These are phyloP conservation scores for Mastomys natalensis DNA, from an alignment of 2,113 vertebrate genomes.

Conservation along the genomic window DNA sequence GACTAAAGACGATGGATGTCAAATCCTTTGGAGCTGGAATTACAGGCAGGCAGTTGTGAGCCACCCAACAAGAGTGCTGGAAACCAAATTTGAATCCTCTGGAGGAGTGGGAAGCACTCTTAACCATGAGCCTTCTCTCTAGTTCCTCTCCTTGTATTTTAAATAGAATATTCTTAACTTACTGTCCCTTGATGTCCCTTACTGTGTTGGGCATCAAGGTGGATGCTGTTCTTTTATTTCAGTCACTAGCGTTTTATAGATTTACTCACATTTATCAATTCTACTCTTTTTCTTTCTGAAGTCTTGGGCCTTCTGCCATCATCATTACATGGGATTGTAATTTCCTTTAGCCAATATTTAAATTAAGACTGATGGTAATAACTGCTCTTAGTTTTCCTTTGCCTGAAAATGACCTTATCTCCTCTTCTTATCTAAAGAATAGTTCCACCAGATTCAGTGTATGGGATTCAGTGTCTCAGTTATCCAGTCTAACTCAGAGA, in stretches of 20 bases:
- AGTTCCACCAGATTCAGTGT: neutral
- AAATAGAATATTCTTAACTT: neutral
- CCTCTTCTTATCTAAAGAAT: neutral
- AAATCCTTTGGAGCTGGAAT: neutral
- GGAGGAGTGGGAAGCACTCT: neutral
- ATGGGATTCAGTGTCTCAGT: neutral
- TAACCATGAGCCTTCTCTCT: neutral
- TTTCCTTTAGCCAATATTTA: neutral
- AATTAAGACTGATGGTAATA: neutral
- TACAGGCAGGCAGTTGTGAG: neutral
- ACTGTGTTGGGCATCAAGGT: neutral
- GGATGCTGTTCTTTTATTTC: neutral
- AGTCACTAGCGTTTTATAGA: neutral
- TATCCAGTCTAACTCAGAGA: neutral
- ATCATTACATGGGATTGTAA: neutral
- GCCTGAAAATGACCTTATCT: neutral
- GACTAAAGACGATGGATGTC: neutral
- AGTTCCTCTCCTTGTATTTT: neutral
- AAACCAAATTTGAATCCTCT: neutral
- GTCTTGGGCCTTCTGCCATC: neutral
- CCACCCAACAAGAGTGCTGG: neutral
- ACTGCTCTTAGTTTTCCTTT: neutral
- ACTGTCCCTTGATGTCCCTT: no score
- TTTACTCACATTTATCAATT: neutral
- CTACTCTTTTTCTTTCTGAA: neutral